A percentile compares a stretch with the other conserved stretches of the same genome.
Conservation (phyloP, 2,888 invertebrate species). For the Notodonta dromedarius region DNA sequence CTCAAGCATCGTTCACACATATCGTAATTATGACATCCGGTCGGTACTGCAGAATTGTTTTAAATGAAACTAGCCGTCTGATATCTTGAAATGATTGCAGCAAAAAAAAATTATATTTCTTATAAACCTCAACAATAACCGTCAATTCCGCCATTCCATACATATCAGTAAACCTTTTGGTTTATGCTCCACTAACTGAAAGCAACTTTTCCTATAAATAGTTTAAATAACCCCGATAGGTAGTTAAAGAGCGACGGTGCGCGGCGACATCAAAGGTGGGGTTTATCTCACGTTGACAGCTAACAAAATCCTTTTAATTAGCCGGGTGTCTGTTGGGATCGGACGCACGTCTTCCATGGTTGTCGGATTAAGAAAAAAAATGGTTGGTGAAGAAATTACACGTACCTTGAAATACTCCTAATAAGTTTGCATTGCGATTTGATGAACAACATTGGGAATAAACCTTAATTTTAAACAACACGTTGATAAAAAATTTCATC, state of each 20-base stretch:
- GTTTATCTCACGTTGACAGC: conserved; percentile 79
- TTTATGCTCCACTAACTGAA: conserved; percentile 31
- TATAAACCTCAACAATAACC: conserved; percentile 3
- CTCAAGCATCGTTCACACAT: too few species aligned
- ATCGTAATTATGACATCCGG: neutral
- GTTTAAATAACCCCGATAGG: conserved; percentile 39
- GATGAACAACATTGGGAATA: too few species aligned
- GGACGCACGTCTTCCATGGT: conserved; percentile 20
- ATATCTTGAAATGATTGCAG: too few species aligned
- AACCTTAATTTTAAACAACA: too few species aligned
- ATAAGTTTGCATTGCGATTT: neutral
- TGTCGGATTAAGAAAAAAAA: conserved; percentile 3
- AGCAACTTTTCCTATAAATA: conserved; percentile 39
- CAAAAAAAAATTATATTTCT: neutral
- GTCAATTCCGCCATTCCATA: conserved; percentile 22
- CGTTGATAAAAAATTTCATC: too few species aligned
- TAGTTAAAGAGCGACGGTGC: conserved; percentile 39
- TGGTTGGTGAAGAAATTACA: neutral
- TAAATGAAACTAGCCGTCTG: neutral
- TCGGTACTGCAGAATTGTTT: neutral
- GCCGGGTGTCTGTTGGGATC: conserved; percentile 51
- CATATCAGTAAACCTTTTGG: conserved; percentile 32
- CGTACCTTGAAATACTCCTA: too few species aligned
- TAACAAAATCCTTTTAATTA: conserved; percentile 84
- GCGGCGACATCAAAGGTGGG: conserved; percentile 68